Conservation (phyloP, 1,140 invertebrate genomes). For the Cydia amplana region DNA sequence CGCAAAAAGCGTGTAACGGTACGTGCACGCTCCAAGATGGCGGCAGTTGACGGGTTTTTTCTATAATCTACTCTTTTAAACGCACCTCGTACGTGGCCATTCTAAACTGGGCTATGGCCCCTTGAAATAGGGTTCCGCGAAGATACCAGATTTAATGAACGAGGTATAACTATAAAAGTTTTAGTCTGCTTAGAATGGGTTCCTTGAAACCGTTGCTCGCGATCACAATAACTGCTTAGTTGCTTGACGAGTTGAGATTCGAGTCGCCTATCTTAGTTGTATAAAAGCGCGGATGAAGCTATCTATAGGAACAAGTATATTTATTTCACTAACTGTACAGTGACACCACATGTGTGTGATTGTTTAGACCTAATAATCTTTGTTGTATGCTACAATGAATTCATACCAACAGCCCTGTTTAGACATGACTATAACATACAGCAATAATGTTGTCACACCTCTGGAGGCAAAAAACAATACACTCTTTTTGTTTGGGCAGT, state of each 20-base stretch:
- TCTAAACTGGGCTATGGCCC: background rate
- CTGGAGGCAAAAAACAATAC: too few relatives aligned
- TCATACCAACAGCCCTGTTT: too few relatives aligned
- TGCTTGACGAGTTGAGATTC: background rate
- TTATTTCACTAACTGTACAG: background rate
- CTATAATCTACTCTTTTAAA: constrained; percentile 29
- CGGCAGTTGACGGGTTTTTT: constrained; percentile 9
- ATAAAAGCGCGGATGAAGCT: background rate
- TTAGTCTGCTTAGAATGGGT: constrained; percentile 22
- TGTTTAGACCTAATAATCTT: too few relatives aligned
- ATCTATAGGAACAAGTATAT: background rate
- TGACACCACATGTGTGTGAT: too few relatives aligned
- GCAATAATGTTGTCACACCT: too few relatives aligned
- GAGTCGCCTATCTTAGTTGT: background rate
- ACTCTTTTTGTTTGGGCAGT: too few relatives aligned
- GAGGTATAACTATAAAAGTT: background rate
- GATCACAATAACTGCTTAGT: constrained; percentile 29
- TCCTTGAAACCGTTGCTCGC: constrained; percentile 21
- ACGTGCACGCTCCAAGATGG: constrained; percentile 14
- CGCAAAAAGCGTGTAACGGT: constrained; percentile 25
- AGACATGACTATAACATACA: too few relatives aligned
- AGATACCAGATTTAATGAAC: background rate
- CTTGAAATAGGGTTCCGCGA: background rate
- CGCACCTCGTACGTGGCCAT: background rate
- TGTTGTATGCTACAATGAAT: too few relatives aligned